A percentile compares a stretch with the other conserved stretches of the same genome.
These are phyloP conservation scores for Xestia ashworthii DNA, from an alignment of 2,888 invertebrate species.

Conservation along the genomic window DNA sequence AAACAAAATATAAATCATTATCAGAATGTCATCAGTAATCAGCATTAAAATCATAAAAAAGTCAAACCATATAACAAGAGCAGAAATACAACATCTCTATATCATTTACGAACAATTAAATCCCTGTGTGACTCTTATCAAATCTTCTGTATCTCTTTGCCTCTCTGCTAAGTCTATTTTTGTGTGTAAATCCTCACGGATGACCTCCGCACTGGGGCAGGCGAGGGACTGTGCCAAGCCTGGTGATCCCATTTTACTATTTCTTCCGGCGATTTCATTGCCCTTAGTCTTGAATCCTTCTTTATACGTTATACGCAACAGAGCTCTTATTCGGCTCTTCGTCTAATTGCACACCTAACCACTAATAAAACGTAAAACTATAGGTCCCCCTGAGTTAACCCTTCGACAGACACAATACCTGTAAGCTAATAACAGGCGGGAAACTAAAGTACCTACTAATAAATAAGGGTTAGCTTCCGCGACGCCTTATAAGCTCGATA, in stretches of 20 bases:
- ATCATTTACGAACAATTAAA: no score
- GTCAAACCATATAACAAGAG: no score
- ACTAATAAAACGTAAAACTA: not conserved
- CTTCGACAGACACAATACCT: constrained; percentile 8
- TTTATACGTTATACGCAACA: not conserved
- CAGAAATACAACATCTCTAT: no score
- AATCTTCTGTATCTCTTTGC: not conserved
- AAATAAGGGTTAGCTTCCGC: constrained; percentile 46
- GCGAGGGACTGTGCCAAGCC: not conserved
- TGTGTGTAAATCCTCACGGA: not conserved
- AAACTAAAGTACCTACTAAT: constrained; percentile 42
- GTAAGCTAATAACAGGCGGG: constrained; percentile 34
- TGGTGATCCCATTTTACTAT: not conserved
- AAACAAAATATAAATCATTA: no score
- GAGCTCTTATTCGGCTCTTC: no score
- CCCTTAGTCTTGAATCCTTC: not conserved
- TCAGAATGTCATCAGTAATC: no score
- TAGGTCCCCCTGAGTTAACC: not conserved
- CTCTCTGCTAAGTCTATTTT: not conserved
- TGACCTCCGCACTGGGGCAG: not conserved
- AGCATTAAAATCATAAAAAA: no score
- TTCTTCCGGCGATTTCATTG: not conserved
- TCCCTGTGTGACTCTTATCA: not conserved
- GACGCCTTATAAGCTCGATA: constrained; percentile 56
- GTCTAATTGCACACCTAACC: not conserved